Evolutionary conservation across 2,113 vertebrate genomes (phyloP).

Genomic region (Eupsittula cactorum): DNA sequence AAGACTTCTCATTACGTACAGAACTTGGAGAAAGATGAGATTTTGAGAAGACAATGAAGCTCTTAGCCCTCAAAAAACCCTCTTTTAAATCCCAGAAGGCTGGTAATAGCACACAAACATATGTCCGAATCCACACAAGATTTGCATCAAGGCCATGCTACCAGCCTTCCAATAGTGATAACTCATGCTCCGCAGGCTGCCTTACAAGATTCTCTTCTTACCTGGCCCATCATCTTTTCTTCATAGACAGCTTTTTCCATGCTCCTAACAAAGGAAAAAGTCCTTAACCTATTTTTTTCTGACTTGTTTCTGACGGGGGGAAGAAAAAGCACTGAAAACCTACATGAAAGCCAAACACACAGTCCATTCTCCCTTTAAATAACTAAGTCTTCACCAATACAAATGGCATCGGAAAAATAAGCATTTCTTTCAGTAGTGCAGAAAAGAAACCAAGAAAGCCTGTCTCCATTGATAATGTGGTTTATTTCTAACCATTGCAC

Average conservation of each 20-base stretch:
- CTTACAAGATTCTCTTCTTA: neutral
- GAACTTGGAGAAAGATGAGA: neutral
- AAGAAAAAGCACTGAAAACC: neutral
- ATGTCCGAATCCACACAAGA: neutral
- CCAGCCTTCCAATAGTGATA: neutral
- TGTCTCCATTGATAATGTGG: neutral
- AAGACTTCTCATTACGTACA: neutral
- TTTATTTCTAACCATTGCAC: neutral
- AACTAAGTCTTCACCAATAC: neutral
- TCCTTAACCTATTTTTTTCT: neutral
- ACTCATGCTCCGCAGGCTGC: rapidly evolving
- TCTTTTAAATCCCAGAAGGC: neutral
- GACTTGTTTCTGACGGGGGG: neutral
- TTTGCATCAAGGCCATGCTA: rapidly evolving
- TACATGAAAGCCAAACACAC: neutral
- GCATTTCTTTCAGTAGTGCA: neutral
- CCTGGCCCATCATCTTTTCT: neutral
- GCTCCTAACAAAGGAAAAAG: neutral
- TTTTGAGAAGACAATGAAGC: neutral
- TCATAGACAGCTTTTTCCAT: neutral
- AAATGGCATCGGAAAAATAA: neutral
- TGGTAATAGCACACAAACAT: neutral
- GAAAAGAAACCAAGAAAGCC: neutral
- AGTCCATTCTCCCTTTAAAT: neutral
- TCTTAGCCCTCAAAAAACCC: neutral